phyloP scores from a whole-genome alignment of 2,113 vertebrate species.

The Malurus alboscapulatus region DNA sequence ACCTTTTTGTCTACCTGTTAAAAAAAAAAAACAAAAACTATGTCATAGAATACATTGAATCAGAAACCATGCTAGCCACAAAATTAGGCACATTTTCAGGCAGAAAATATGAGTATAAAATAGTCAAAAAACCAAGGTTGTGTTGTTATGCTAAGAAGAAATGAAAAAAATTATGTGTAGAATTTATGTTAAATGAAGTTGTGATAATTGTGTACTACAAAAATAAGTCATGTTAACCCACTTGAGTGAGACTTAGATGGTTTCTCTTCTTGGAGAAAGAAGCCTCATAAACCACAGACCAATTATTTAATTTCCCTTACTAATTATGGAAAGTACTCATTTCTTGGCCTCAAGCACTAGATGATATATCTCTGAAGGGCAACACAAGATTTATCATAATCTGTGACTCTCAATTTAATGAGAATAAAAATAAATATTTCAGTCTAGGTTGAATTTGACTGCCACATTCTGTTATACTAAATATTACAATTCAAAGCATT shows the following conservation, averaged over 20 bases:
- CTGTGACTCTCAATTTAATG: conserved; percentile 55
- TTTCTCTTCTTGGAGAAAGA: conserved; percentile 55
- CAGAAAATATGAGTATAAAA: conserved; percentile 6
- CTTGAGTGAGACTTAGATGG: conserved; percentile 52
- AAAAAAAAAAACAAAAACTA: neutral
- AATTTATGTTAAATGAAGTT: conserved; percentile 56
- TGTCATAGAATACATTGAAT: neutral
- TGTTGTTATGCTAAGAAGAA: neutral
- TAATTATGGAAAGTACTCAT: conserved; percentile 73
- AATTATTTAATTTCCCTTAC: conserved; percentile 73
- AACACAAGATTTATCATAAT: conserved; percentile 64
- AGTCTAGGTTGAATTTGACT: neutral
- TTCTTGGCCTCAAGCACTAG: conserved; percentile 67
- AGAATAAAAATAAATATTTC: conserved; percentile 67
- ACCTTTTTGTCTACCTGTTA: neutral
- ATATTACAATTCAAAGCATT: neutral
- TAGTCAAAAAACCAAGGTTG: neutral
- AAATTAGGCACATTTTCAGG: conserved; percentile 4
- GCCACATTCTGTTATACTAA: neutral
- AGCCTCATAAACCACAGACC: conserved; percentile 54
- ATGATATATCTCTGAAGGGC: conserved; percentile 65
- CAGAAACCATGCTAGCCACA: conserved; percentile 20
- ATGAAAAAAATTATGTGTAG: neutral
- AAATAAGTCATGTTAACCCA: conserved; percentile 61
- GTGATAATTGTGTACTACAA: conserved; percentile 50